Base-by-base conservation (phyloP, 64 coral and sea anemone genomes). In the Porites australiensis region DNA sequence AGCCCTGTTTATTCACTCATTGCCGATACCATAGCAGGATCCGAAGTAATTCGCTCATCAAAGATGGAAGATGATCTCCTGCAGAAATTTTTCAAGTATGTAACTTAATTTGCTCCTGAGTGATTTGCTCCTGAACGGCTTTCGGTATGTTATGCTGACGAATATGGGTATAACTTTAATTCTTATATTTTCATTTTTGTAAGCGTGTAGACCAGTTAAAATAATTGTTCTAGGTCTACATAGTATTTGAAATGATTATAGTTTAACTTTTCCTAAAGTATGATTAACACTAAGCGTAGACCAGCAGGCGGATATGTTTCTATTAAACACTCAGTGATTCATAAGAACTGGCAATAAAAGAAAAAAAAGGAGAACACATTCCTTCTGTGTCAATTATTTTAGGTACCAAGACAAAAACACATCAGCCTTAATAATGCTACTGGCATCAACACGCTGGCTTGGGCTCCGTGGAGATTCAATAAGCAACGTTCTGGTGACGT, bases 1-100 rank as follows among this genome's bases (percentile, higher is more conserved):
- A 94, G 92, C 23, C 78, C 77, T 3, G 65, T 94, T n/a, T 94
- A 94, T 74, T 87, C 86, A 21, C 87, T 79, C n/a, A 72, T 88
- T 60, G 58, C 67, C n/a, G 92, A 94, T n/a, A 94, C 92, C 4
- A 27, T 93, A 48, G 14, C 82, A 18, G 91, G 91, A 27, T 57
- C 88, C 16, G 91, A 88, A 79, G 62, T 93, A 50, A 79, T 93
- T 44, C 73, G 91, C 20, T 77, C 91, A 12, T 88, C 84, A 13
- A 11, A 46, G 15, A 93, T 93, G 90, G 69, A 89, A 60, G 58
- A 77, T 12, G 23, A 50, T 64, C 62, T 75, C 18, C 19, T 64
- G 15, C 55, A 77, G 47, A 45, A 16, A 7, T 62, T 89, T 62
- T 67, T 64, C n/a, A 62, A 27, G 87, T 89, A 21, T 46, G 57